phyloP scores from a whole-genome alignment of 2,888 invertebrate genomes.

The Erynnis tages region DNA sequence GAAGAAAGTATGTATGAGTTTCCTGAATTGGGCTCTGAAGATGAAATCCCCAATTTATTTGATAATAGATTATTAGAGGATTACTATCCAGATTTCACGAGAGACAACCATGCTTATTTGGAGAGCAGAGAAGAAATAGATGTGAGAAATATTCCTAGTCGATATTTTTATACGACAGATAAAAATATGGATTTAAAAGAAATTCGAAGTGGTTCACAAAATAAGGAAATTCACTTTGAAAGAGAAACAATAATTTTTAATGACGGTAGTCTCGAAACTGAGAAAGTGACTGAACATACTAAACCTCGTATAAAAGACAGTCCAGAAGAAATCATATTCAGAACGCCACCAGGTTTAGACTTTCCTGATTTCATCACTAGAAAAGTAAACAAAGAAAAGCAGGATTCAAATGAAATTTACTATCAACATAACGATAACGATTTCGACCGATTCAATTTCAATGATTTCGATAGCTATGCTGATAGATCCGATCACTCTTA shows the following conservation, averaged over 20 bases:
- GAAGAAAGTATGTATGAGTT: constrained; percentile 19
- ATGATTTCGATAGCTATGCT: constrained; percentile 28
- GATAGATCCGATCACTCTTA: constrained; percentile 1
- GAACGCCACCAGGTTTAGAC: constrained; percentile 51
- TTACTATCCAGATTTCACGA: constrained; percentile 62
- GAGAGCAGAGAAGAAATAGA: constrained; percentile 46
- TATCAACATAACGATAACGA: constrained; percentile 33
- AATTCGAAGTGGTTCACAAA: constrained; percentile 26
- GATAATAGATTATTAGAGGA: constrained; percentile 51
- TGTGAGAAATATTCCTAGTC: constrained; percentile 44
- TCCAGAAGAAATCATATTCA: constrained; percentile 40
- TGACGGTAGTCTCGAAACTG: constrained; percentile 18
- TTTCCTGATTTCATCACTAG: constrained; percentile 58
- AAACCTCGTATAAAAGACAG: constrained; percentile 18
- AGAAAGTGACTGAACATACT: constrained; percentile 22
- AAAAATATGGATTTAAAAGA: constrained; percentile 33
- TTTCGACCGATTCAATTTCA: constrained; percentile 25
- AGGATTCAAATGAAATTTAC: constrained; percentile 29
- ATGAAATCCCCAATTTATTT: constrained; percentile 39
- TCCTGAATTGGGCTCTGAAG: constrained; percentile 41
- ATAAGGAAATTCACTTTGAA: no score
- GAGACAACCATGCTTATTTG: constrained; percentile 45
- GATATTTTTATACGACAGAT: constrained; percentile 53
- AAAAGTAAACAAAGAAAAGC: constrained; percentile 41
- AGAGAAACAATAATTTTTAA: constrained; percentile 22